These are phyloP conservation scores for Acanthis flammea DNA, from an alignment of 2,797 vertebrate genomes.

Conservation along the genomic window DNA sequence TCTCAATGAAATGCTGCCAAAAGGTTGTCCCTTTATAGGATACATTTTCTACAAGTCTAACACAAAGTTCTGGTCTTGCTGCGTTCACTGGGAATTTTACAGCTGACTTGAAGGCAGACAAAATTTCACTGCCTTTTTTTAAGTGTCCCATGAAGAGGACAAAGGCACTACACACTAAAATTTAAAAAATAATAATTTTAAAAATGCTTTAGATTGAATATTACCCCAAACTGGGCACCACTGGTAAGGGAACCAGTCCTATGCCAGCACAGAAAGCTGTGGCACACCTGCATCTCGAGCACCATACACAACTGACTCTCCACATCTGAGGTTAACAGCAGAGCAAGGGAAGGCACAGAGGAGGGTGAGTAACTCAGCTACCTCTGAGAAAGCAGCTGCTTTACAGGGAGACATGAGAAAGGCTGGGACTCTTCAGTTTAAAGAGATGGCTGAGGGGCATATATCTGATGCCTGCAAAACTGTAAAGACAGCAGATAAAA, in stretches of 20 bases:
- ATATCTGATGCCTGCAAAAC: neutral
- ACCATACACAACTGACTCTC: neutral
- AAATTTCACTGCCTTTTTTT: neutral
- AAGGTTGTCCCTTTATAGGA: neutral
- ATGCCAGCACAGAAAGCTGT: neutral
- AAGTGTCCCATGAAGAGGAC: neutral
- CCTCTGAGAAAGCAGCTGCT: neutral
- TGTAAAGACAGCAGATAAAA: accelerated
- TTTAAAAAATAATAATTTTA: accelerated
- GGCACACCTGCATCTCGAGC: neutral
- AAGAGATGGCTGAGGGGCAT: neutral
- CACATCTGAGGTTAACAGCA: neutral
- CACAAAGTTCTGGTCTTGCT: neutral
- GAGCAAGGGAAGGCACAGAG: neutral
- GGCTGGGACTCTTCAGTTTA: neutral
- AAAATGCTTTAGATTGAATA: neutral
- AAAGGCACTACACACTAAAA: neutral
- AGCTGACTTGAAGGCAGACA: neutral
- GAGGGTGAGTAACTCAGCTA: neutral
- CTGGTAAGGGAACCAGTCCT: neutral
- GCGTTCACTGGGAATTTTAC: neutral
- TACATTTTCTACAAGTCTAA: neutral
- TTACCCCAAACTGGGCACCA: neutral
- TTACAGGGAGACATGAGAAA: neutral
- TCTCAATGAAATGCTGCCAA: neutral